Evolutionary conservation across 92 coral and sea anemone species (phyloP).

Genomic region (Pocillopora grandis): DNA sequence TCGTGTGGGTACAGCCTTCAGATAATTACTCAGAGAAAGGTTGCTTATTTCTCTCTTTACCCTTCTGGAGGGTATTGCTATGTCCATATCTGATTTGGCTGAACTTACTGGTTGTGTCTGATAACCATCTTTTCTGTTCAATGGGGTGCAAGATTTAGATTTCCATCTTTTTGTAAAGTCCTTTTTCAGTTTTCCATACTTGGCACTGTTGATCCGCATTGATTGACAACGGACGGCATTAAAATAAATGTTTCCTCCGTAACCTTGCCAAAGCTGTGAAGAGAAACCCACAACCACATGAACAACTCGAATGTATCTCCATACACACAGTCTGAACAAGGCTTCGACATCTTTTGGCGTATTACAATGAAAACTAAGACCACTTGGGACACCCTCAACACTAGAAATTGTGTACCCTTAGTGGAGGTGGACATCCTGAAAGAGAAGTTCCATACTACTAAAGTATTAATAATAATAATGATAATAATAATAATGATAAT

Average conservation of each 20-base stretch:
- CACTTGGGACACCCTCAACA: no score
- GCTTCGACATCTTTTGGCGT: neutral
- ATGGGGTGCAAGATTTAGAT: conserved; percentile 49
- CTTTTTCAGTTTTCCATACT: conserved; percentile 19
- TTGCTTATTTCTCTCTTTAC: conserved; percentile 74
- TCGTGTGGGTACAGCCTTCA: conserved; percentile 63
- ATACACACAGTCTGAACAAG: neutral
- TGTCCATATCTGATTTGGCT: conserved; percentile 19
- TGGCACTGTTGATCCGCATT: conserved; percentile 61
- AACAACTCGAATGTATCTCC: conserved; percentile 12
- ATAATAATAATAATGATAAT: no score
- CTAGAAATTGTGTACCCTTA: no score
- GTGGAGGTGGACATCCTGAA: no score
- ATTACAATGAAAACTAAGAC: neutral
- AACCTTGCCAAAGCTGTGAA: conserved; percentile 62
- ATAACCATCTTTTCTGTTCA: conserved; percentile 1
- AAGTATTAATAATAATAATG: no score
- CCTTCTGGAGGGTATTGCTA: neutral
- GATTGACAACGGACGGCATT: conserved; percentile 73
- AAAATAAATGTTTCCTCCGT: conserved; percentile 84
- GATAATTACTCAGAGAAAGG: conserved; percentile 72
- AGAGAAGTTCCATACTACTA: no score
- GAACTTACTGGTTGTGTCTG: conserved; percentile 14
- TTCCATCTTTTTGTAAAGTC: neutral
- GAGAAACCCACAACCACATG: neutral